A percentile compares a stretch with the other conserved stretches of the same genome.
Evolutionary conservation across 92 coral and sea anemone genomes (phyloP).

Genomic region (Isaurus tuberculatus): DNA sequence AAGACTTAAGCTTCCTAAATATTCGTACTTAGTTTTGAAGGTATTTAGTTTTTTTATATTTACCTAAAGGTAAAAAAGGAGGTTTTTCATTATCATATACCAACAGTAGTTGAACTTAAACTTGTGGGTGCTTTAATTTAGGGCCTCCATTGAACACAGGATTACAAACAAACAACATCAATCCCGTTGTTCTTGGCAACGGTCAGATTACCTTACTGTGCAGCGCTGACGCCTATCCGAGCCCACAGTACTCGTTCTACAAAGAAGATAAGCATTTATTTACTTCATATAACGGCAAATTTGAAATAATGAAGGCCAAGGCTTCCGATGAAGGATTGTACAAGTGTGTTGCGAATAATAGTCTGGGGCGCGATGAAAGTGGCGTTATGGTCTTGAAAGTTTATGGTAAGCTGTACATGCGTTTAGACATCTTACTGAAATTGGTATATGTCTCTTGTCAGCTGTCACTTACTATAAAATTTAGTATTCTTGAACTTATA

Average conservation of each 20-base stretch:
- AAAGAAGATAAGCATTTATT: slow-evolving; percentile 45
- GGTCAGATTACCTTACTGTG: slow-evolving; percentile 71
- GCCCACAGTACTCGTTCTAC: slow-evolving; percentile 69
- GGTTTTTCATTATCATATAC: too few relatives aligned
- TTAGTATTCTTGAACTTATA: too few relatives aligned
- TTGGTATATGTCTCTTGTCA: neutral
- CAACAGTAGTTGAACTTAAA: neutral
- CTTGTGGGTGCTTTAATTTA: neutral
- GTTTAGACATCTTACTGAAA: neutral
- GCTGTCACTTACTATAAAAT: neutral
- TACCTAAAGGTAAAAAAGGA: too few relatives aligned
- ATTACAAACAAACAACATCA: slow-evolving; percentile 57
- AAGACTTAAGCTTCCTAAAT: too few relatives aligned
- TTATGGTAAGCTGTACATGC: slow-evolving; percentile 57
- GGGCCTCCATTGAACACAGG: slow-evolving; percentile 70
- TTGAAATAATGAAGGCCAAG: slow-evolving; percentile 65
- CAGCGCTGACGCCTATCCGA: slow-evolving; percentile 71
- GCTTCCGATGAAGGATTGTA: slow-evolving; percentile 69
- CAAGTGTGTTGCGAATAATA: slow-evolving; percentile 59
- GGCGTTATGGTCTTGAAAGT: slow-evolving; percentile 54
- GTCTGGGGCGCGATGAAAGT: slow-evolving; percentile 65
- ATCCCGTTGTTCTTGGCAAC: slow-evolving; percentile 72
- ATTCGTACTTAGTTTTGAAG: too few relatives aligned
- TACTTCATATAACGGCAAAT: slow-evolving; percentile 54
- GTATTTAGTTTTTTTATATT: too few relatives aligned